phyloP scores from a whole-genome alignment of 2,888 invertebrate genomes.

The Xylophagus ater region DNA sequence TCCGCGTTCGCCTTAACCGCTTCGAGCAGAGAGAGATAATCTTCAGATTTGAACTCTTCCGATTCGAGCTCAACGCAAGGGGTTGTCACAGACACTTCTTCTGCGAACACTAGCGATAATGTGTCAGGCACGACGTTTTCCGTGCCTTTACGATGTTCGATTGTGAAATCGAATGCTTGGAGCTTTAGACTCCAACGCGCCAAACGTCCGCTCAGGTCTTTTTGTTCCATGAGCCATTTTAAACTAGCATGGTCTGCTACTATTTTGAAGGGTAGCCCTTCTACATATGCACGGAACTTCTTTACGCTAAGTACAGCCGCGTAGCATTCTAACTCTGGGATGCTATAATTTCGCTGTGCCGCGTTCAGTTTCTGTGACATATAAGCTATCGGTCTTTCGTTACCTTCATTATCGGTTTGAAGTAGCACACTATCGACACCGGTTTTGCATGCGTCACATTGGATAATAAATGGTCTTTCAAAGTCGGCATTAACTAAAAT shows the following conservation, averaged over 20 bases:
- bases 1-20: constrained; percentile 1
- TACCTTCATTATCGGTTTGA: background rate
- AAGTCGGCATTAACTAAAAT: background rate
- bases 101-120: constrained; percentile 16
- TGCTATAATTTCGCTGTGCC: constrained; percentile 8
- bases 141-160: constrained; percentile 21
- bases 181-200: constrained; percentile 17
- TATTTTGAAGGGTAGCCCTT: constrained; percentile 19
- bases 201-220: constrained; percentile 22
- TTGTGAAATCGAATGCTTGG: constrained; percentile 19
- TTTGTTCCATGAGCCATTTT: constrained; percentile 21
- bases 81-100: constrained; percentile 5
- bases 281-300: constrained; percentile 21
- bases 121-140: constrained; percentile 23
- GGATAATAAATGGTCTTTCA: background rate
- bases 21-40: background rate
- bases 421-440: constrained; percentile 4
- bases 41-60: background rate
- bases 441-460: background rate
- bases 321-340: constrained; percentile 22
- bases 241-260: constrained; percentile 23
- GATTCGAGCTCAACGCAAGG: too few species aligned
- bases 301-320: constrained; percentile 22
- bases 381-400: constrained; percentile 9
- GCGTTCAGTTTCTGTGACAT: constrained; percentile 7